Conservation (phyloP, 2,888 invertebrate species). For the Drosophila putrida region DNA sequence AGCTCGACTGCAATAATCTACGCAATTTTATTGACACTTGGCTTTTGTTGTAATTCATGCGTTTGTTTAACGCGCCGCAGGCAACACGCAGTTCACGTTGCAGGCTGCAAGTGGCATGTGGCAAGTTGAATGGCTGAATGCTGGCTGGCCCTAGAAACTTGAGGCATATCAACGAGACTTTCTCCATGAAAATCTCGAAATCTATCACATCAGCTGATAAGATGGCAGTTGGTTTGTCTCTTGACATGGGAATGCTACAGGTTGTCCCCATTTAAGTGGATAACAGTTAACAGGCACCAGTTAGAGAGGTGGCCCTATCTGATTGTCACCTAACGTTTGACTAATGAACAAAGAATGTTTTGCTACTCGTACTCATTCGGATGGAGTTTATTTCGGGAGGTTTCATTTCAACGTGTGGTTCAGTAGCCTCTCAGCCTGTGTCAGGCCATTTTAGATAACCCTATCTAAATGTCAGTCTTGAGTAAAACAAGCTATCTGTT, state of each 20-base stretch:
- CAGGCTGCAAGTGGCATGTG: neutral
- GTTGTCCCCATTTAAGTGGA: conserved; percentile 64
- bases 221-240: conserved; percentile 39
- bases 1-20: conserved; percentile 79
- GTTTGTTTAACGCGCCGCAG: conserved; percentile 58
- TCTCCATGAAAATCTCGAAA: conserved; percentile 45
- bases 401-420: conserved; percentile 5
- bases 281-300: conserved; percentile 16
- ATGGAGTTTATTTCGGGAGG: conserved; percentile 14
- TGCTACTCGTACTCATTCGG: neutral
- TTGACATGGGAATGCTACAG: conserved; percentile 68
- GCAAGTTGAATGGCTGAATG: neutral
- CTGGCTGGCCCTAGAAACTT: conserved; percentile 49
- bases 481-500: conserved; percentile 62
- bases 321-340: conserved; percentile 79
- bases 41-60: conserved; percentile 65
- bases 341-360: conserved; percentile 65
- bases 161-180: conserved; percentile 37
- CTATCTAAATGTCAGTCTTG: conserved; percentile 65
- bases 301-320: conserved; percentile 54
- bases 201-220: conserved; percentile 60
- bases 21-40: conserved; percentile 80
- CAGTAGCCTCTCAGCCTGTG: conserved; percentile 18
- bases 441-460: conserved; percentile 64
- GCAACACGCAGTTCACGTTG: conserved; percentile 27